phyloP scores from a whole-genome alignment of 2,888 invertebrate species.

The Amphipoea oculea region DNA sequence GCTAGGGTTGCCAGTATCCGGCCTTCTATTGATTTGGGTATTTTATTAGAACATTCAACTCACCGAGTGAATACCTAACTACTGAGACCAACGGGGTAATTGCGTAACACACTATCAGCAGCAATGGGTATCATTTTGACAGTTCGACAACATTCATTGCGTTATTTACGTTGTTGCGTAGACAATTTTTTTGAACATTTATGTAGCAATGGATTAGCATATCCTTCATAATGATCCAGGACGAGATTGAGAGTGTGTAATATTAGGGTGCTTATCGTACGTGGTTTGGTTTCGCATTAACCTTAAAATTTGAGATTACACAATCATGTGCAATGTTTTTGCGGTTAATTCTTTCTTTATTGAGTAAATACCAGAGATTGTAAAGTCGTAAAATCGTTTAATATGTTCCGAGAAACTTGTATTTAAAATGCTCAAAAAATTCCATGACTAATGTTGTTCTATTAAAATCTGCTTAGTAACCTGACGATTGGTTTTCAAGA shows the following conservation, averaged over 20 bases:
- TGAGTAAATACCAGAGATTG: constrained; percentile 12
- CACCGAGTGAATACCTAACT: background rate
- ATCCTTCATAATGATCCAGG: too few species aligned
- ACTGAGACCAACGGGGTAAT: background rate
- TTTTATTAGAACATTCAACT: constrained; percentile 14
- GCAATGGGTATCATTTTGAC: too few species aligned
- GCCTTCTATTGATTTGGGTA: constrained; percentile 7
- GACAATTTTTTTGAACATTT: too few species aligned
- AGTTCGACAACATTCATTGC: too few species aligned
- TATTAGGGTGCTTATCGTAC: background rate
- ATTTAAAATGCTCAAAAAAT: background rate
- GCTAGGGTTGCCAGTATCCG: constrained; percentile 54
- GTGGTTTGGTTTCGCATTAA: constrained; percentile 19
- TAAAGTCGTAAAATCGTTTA: constrained; percentile 21
- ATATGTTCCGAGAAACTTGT: constrained; percentile 19
- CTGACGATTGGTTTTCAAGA: constrained; percentile 3
- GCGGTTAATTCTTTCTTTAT: background rate
- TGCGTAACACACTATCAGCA: too few species aligned
- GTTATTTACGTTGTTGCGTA: too few species aligned
- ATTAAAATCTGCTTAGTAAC: background rate
- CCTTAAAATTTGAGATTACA: constrained; percentile 17
- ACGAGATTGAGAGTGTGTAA: too few species aligned
- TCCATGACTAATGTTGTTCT: constrained; percentile 9
- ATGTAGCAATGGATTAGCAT: too few species aligned
- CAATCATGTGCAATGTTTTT: constrained; percentile 21